A percentile compares a stretch with the other conserved stretches of the same genome.
phyloP scores from a whole-genome alignment of 2,888 invertebrate species.

The Oscheius onirici region DNA sequence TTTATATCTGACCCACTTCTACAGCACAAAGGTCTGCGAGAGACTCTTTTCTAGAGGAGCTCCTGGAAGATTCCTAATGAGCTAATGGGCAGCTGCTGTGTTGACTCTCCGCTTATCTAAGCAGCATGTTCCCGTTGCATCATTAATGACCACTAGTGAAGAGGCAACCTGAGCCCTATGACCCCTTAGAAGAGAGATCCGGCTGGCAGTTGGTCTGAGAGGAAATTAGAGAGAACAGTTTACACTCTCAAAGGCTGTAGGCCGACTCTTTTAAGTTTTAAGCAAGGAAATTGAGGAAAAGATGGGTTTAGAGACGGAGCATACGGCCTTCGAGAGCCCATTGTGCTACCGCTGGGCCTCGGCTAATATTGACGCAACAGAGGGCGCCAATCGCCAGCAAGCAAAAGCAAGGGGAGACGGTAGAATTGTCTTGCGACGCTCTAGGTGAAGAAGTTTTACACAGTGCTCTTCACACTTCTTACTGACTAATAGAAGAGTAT shows the following conservation, averaged over 20 bases:
- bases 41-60: too few relatives aligned
- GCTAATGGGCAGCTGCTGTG: background rate
- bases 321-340: slow-evolving; percentile 21
- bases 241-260: background rate
- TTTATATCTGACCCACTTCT: too few relatives aligned
- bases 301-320: slow-evolving; percentile 28
- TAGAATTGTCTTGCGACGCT: background rate
- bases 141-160: background rate
- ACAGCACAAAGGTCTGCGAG: too few relatives aligned
- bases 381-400: slow-evolving; percentile 25
- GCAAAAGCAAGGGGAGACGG: slow-evolving; percentile 11
- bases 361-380: slow-evolving; percentile 31
- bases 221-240: background rate
- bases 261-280: background rate
- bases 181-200: background rate
- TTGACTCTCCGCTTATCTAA: background rate
- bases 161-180: background rate
- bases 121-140: background rate
- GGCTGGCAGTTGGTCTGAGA: background rate
- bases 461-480: too few relatives aligned
- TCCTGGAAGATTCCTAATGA: background rate
- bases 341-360: slow-evolving; percentile 17
- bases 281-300: background rate
- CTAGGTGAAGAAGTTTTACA: too few relatives aligned
- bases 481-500: too few relatives aligned